Percentiles rank a stretch among this genome's conserved stretches.
These are phyloP conservation scores for Horisme vitalbata DNA, from an alignment of 2,888 invertebrate genomes.

Conservation along the genomic window DNA sequence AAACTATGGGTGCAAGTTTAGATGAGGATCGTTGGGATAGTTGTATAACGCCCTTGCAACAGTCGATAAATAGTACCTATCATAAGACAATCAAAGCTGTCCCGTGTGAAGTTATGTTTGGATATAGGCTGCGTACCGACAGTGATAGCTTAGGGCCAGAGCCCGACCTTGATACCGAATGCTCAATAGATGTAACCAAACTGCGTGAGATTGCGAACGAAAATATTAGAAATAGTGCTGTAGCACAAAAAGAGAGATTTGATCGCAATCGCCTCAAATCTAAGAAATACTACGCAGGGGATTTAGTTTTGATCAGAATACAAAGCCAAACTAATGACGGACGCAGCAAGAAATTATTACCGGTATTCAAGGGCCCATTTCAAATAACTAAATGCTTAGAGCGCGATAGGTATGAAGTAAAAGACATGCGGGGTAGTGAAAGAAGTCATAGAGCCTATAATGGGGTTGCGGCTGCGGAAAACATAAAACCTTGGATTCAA, in stretches of 20 bases:
- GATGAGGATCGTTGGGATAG: constrained; percentile 41
- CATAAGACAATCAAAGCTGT: constrained; percentile 36
- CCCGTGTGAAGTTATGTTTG: constrained; percentile 38
- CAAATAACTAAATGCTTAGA: constrained; percentile 15
- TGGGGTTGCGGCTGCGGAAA: constrained; percentile 20
- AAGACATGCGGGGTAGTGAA: constrained; percentile 13
- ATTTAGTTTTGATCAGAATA: constrained; percentile 26
- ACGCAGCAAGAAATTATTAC: constrained; percentile 22
- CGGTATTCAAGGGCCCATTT: constrained; percentile 27
- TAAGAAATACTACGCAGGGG: constrained; percentile 14
- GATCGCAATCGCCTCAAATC: constrained; percentile 8
- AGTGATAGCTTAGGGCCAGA: constrained; percentile 16
- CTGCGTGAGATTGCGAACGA: constrained; percentile 8
- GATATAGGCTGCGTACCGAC: constrained; percentile 26
- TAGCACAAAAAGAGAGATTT: constrained; percentile 12
- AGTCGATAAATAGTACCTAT: constrained; percentile 40
- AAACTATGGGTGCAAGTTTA: constrained; percentile 30
- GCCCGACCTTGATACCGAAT: background rate
- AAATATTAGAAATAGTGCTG: constrained; percentile 2
- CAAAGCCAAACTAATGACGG: constrained; percentile 24
- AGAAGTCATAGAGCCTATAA: constrained; percentile 17
- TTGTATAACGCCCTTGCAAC: constrained; percentile 36
- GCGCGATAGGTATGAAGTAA: constrained; percentile 13
- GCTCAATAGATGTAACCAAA: constrained; percentile 5
- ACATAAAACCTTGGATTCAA: constrained; percentile 29